Base-by-base conservation (phyloP, 2,888 invertebrate genomes). In the Mantis religiosa region DNA sequence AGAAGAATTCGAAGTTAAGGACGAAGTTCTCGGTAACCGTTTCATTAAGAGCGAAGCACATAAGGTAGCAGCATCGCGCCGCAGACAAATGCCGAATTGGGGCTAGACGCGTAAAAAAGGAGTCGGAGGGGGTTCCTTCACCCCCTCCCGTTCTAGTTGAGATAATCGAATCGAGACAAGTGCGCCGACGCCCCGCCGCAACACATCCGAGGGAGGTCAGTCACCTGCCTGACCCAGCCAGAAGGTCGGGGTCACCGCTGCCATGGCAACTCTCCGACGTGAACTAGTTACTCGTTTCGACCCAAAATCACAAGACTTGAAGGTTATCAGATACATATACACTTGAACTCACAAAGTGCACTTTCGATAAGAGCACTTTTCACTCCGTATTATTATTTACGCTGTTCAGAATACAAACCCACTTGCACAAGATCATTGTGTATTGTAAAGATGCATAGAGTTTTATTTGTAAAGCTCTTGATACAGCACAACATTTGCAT, bases 221-320 rank as follows among this genome's bases (percentile, higher is more conserved):
- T 89, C 88, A 89, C 89, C 89, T 88, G 89, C 84, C 83, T 85
- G 84, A 89, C 88, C 88, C 89, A 82, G 88, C 88, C 87, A 89
- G 89, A 89, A 89, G 89, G 89, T 88, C 88, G 88, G 89, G 89
- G 89, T 89, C 88, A 87, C 88, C 41, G 87, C 87, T 82, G 82
- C 82, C 87, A 87, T 87, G 87, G 87, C 87, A 87, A 87, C 87
- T 86, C 54, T 71, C 54, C 54, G 54, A 71, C 20, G 25, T 71
- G 54, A 20, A 71, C 54, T 25, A 71, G 54, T 71, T 71, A 71
- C 54, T 71, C 54, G 25, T 71, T 71, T 71, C 54, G 54, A 71
- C 54, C 54, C 25, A 71, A 71, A 71, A 71, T 71, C 25, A 71
- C 20, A 25, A 71, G 54, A 71, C 54, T 20, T 20, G 20, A 71